Base-by-base conservation (phyloP, 1,140 invertebrate genomes). In the Diachasma alloeum region DNA sequence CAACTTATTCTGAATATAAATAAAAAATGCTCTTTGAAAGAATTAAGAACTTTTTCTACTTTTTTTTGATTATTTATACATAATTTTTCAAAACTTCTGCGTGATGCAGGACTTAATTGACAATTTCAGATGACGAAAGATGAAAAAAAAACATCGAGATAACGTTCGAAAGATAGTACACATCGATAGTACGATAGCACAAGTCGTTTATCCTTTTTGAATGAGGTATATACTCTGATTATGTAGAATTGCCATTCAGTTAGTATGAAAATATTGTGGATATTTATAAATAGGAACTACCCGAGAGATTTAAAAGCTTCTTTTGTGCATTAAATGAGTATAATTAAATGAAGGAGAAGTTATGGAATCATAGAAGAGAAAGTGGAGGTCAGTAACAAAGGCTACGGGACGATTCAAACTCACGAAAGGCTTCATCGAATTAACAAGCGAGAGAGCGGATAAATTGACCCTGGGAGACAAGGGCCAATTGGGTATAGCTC, bases 401-500 rank as follows among this genome's bases (percentile, higher is more conserved):
- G n/a, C 26, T n/a, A 39, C 26, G 31, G 15, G 36, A 39, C 26
- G n/a, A 68, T 68, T 37, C n/a, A 39, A 39, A 68, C 36, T 26
- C 26, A 59, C 67, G 67, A 70, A 70, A 56, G 46, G 17, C 17
- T 71, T 53, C 26, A 39, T 72, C 59, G 37, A 56, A 76, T 76
- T 72, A 59, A 76, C 68, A 17, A 68, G 53, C 56, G 75, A 56
- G 68, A 66, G 75, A 72, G 69, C 75, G 39, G 75, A 72, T 70
- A 36, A 76, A 76, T 76, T 76, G 69, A 76, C 75, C 75, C 69
- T 48, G 22, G 24, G 44, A 72, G 75, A 76, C 75, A 76, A 72
- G 69, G 75, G 75, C 75, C 42, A 76, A 76, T 76, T 76, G 75
- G 68, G 67, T 59, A 59, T 66, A 31, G 74, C 68, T 69, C 42